Conservation (phyloP, 2,113 vertebrate species). For the Protobothrops mucrosquamatus region DNA sequence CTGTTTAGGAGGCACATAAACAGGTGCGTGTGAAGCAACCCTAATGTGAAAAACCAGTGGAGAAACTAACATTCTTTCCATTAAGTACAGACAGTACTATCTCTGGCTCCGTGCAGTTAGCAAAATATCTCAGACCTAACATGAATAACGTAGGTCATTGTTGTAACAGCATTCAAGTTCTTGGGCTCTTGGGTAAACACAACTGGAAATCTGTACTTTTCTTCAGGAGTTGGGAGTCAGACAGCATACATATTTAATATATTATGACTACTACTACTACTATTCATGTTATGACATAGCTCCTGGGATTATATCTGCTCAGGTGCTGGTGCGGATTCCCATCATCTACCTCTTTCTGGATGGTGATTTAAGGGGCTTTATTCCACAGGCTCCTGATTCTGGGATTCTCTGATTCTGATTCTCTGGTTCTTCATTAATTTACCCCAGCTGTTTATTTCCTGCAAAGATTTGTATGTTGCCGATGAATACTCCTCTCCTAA, state of each 20-base stretch:
- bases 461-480: background rate
- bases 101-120: background rate
- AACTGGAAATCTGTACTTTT: background rate
- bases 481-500: background rate
- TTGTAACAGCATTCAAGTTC: background rate
- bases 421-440: background rate
- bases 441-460: background rate
- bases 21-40: background rate
- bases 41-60: background rate
- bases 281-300: background rate
- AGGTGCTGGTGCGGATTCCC: background rate
- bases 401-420: background rate
- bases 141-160: background rate
- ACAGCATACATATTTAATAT: background rate
- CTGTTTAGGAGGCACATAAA: background rate
- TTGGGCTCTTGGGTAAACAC: background rate
- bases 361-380: background rate
- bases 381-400: background rate
- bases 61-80: background rate
- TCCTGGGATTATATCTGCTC: background rate
- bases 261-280: background rate
- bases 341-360: background rate
- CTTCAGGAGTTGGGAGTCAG: background rate
- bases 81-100: background rate
- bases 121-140: background rate